Base-by-base conservation (phyloP, 2,888 invertebrate species). In the Philaethria dido region DNA sequence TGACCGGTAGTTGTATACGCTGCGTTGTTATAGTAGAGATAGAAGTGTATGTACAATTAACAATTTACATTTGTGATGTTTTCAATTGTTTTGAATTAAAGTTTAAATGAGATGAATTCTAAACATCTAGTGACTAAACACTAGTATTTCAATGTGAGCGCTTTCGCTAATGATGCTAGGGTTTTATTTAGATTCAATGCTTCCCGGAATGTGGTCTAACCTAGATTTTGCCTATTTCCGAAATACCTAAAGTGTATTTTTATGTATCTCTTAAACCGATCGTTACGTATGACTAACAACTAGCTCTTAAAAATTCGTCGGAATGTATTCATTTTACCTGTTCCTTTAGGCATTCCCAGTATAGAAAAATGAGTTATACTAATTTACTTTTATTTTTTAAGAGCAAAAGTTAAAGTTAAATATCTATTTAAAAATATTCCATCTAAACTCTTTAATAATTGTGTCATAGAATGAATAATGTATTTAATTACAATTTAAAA, bases 181-280 rank as follows among this genome's bases (percentile, higher is more conserved):
- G 13, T 29, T 62, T 54, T 54, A 54, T 62, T 54, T 54, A 29
- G 29, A 62, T 52, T 52, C 44, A 1, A 29, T 20, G 33, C 44
- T 45, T 62, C 18, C 52, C n/a, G 33, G 20, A 54, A 42, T 44
- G 3, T 14, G 20, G 29, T 54, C 6, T 14, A 33, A 54, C 54
- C 63, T 54, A 63, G 44, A 54, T 45, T 54, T 20, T 45, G 5
- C 29, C 54, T 44, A 44, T 63, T 63, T 44, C 33, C 18, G 44
- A 36, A 20, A 22, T 44, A 63, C 13, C 29, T 25, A 13, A 42
- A 45, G 25, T 50, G 9, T 52, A 52, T 29, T 16, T 52, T 16
- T 16, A 33, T 29, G 4, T 16, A 16, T 29, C n/a, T n/a, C n/a
- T n/a, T 29, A n/a, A 18, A 16, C 48, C 11, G 4, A 52, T 52